Evolutionary conservation across 2,888 invertebrate species (phyloP).

Genomic region (Aleiodes leptofemur): DNA sequence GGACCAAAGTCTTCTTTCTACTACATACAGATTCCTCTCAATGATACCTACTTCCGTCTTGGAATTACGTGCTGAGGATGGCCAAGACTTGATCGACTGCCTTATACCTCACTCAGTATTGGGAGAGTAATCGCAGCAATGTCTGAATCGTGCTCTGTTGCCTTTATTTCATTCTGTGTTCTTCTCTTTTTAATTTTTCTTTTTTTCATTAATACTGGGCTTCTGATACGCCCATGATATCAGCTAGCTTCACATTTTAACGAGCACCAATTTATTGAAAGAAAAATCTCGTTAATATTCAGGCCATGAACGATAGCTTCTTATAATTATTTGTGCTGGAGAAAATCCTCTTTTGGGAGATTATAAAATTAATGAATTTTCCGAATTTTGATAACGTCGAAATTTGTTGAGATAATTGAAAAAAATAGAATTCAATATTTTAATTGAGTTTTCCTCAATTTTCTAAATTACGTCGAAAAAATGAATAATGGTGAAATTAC

Average conservation of each 20-base stretch:
- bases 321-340: not conserved
- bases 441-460: no score
- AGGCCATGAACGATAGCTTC: not conserved
- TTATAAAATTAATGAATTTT: no score
- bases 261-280: slow-evolving; percentile 47
- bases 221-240: slow-evolving; percentile 41
- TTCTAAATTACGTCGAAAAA: no score
- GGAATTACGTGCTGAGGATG: slow-evolving; percentile 71
- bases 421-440: no score
- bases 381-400: no score
- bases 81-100: slow-evolving; percentile 46
- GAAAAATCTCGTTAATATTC: slow-evolving; percentile 29
- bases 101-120: slow-evolving; percentile 45
- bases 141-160: slow-evolving; percentile 49
- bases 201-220: not conserved
- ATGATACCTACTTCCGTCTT: slow-evolving; percentile 53
- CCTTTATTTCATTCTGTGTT: slow-evolving; percentile 37
- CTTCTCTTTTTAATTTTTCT: slow-evolving; percentile 1
- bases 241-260: slow-evolving; percentile 45
- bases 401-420: no score
- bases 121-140: slow-evolving; percentile 52
- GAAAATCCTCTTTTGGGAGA: no score
- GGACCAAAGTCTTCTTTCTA: slow-evolving; percentile 48
- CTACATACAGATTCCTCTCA: slow-evolving; percentile 38
- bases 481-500: no score